A percentile compares a stretch with the other conserved stretches of the same genome.
Evolutionary conservation across 2,888 invertebrate species (phyloP).

Genomic region (Arctia plantaginis): DNA sequence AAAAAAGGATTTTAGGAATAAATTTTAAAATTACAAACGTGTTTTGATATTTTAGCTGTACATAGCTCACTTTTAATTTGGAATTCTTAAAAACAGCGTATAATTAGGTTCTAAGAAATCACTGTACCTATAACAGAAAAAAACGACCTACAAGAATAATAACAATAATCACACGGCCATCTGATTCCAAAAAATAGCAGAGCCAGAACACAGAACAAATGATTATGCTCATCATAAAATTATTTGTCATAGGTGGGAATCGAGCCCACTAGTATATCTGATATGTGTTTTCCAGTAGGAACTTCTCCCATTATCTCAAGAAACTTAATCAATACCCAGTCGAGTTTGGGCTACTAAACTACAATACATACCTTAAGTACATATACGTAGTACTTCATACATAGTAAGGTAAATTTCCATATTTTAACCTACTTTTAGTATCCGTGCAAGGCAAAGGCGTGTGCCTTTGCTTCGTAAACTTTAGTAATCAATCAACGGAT

Average conservation of each 20-base stretch:
- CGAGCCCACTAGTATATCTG: background rate
- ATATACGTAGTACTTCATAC: background rate
- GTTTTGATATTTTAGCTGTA: too few relatives aligned
- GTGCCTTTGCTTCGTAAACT: background rate
- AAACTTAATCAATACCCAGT: background rate
- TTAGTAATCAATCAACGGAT: slow-evolving; percentile 4
- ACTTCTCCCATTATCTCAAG: background rate
- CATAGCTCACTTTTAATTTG: too few relatives aligned
- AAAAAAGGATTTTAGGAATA: too few relatives aligned
- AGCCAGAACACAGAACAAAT: background rate
- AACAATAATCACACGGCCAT: too few relatives aligned
- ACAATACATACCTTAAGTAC: background rate
- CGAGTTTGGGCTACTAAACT: background rate
- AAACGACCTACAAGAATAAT: too few relatives aligned
- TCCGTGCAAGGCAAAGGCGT: background rate
- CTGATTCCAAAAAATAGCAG: too few relatives aligned
- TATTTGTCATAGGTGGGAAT: background rate
- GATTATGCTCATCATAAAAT: background rate
- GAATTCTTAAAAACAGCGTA: too few relatives aligned
- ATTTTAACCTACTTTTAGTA: background rate
- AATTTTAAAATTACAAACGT: too few relatives aligned
- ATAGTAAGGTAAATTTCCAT: background rate
- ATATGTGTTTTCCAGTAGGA: background rate
- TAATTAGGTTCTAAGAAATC: too few relatives aligned
- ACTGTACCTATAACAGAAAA: too few relatives aligned